Conservation (phyloP, 1,140 invertebrate species). For the Tetranychus urticae region DNA sequence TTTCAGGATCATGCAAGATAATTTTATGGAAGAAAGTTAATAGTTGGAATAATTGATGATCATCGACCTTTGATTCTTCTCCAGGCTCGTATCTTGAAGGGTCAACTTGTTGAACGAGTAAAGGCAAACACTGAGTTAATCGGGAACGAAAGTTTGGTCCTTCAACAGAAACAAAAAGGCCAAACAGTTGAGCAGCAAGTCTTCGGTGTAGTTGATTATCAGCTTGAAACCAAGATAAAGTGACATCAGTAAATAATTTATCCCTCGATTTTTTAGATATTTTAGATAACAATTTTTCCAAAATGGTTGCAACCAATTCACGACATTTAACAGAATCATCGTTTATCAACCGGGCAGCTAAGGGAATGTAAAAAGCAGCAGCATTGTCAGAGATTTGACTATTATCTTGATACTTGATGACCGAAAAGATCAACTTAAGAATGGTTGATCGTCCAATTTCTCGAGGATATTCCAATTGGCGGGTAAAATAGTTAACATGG, state of each 20-base stretch:
- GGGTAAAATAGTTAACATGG: conserved; percentile 49
- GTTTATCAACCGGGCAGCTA: conserved; percentile 43
- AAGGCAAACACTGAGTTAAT: conserved; percentile 29
- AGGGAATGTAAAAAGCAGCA: conserved; percentile 41
- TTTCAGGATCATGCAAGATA: conserved; percentile 23
- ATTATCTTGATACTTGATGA: conserved; percentile 48
- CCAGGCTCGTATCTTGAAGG: neutral
- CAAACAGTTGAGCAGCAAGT: conserved; percentile 34
- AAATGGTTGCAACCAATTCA: conserved; percentile 34
- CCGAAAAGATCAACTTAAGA: conserved; percentile 49
- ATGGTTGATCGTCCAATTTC: conserved; percentile 56
- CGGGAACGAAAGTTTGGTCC: conserved; percentile 34
- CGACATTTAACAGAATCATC: conserved; percentile 40
- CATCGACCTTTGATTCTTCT: neutral
- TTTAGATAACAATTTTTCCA: conserved; percentile 31
- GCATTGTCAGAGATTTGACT: conserved; percentile 30
- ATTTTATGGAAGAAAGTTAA: conserved; percentile 1
- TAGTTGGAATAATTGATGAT: conserved; percentile 7
- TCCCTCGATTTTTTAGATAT: neutral
- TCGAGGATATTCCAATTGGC: conserved; percentile 51
- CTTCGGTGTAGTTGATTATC: conserved; percentile 11
- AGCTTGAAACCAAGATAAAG: conserved; percentile 3
- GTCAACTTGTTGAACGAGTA: conserved; percentile 27
- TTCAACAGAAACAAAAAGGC: conserved; percentile 45
- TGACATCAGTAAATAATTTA: neutral